phyloP scores from a whole-genome alignment of 2,113 vertebrate genomes.

The Rhegmatorhina hoffmannsi region DNA sequence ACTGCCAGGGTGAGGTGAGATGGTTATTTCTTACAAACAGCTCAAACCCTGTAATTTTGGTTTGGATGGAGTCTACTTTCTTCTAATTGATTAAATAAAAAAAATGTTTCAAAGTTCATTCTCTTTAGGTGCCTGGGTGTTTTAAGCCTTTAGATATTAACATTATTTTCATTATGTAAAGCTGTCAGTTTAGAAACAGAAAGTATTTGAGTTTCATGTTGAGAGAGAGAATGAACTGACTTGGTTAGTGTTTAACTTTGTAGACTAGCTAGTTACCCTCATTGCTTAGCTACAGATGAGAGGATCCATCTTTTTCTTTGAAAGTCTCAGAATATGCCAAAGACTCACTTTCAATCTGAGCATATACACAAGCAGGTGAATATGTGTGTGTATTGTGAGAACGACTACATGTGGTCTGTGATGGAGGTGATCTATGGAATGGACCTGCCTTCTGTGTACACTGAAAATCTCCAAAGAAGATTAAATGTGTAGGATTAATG shows the following conservation, averaged over 20 bases:
- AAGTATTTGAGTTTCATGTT: not conserved
- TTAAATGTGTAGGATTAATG: not conserved
- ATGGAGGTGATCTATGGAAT: not conserved
- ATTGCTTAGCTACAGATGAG: not conserved
- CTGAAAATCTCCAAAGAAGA: not conserved
- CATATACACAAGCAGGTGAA: not conserved
- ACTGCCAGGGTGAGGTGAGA: not conserved
- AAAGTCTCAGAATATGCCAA: not conserved
- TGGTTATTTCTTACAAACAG: not conserved
- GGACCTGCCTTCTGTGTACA: not conserved
- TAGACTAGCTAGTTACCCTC: not conserved
- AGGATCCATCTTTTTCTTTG: not conserved
- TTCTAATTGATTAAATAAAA: not conserved
- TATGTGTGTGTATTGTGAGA: not conserved
- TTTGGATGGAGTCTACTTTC: not conserved
- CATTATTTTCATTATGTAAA: not conserved
- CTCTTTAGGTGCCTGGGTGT: not conserved
- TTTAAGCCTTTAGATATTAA: not conserved
- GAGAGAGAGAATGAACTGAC: not conserved
- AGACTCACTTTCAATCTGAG: not conserved
- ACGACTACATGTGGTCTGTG: rapidly evolving
- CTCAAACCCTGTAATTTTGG: conserved; percentile 26
- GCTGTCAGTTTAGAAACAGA: not conserved
- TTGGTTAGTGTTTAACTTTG: not conserved
- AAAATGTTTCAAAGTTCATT: not conserved